Evolutionary conservation across 2,888 invertebrate species (phyloP), one percentile per base, ranked within the genome.

Genomic region (Agonum fuliginosum): DNA sequence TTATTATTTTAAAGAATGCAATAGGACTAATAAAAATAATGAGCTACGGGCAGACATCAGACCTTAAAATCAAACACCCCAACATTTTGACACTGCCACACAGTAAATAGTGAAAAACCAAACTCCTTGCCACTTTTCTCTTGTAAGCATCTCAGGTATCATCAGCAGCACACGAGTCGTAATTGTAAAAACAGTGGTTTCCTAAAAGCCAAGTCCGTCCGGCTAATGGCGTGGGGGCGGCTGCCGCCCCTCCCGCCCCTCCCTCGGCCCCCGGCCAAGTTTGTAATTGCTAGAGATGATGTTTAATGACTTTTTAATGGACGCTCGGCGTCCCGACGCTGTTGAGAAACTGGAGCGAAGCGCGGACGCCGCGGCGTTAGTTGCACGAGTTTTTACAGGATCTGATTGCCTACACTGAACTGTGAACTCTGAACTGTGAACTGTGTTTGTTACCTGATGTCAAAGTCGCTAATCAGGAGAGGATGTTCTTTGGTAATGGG

Each of bases 291-390:
- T 86, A 87, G 90, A 89, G 90, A 90, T 90, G 89, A 90, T 90
- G 90, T 90, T 90, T 90, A 90, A 90, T 90, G 90, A 90, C 89
- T 90, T 90, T 90, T 90, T 90, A 91, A 90, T 90, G 89, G 90
- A 89, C 86, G 86, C 81, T 87, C 82, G 80, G 80, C 82, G 78
- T 78, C 78, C 78, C 81, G 81, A 80, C 72, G 51, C 30, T 34
- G 78, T 77, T 74, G 73, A 75, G 77, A 74, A 78, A 77, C 75
- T 74, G 76, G 70, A 77, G 73, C 76, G 73, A 78, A 58, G 27
- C 24, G 77, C 79, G 78, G 78, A 79, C 78, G 79, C 79, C n/a
- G n/a, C n/a, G n/a, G n/a, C n/a, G n/a, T n/a, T n/a, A 80, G 79
- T 82, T 80, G 82, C 82, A 82, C 12, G 34, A 62, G 30, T 62